Conservation (phyloP, 2,113 vertebrate genomes). For the Phoenicopterus ruber region DNA sequence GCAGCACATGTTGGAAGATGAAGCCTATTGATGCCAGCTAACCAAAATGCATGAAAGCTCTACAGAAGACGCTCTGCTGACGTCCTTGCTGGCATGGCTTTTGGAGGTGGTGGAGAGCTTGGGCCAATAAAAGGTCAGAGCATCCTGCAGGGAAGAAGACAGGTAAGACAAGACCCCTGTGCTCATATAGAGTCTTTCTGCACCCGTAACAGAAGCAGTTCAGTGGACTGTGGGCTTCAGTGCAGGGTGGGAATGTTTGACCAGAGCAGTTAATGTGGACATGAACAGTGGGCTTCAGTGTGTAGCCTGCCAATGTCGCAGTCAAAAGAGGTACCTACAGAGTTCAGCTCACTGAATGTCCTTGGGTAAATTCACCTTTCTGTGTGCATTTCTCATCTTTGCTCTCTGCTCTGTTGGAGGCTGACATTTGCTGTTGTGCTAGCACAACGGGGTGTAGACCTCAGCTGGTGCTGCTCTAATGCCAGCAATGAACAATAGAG, state of each 20-base stretch:
- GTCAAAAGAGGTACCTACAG: neutral
- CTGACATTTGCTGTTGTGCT: neutral
- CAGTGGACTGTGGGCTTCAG: neutral
- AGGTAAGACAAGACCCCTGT: neutral
- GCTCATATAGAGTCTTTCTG: neutral
- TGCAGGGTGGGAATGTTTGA: neutral
- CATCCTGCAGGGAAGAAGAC: neutral
- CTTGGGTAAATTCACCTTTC: neutral
- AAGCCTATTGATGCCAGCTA: neutral
- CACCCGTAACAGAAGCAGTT: neutral
- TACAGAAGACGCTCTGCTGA: neutral
- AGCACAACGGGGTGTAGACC: rapidly evolving
- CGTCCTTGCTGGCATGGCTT: neutral
- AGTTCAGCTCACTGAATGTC: neutral
- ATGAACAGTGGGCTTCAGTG: neutral
- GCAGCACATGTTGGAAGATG: neutral
- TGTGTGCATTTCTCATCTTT: neutral
- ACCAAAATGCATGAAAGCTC: neutral
- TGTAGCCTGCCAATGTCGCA: neutral
- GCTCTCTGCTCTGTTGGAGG: neutral
- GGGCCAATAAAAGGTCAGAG: neutral
- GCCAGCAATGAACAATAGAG: neutral
- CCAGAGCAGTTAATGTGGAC: neutral
- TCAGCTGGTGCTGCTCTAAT: neutral
- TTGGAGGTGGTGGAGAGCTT: neutral